These are phyloP conservation scores for Limnephilus lunatus DNA, from an alignment of 2,888 invertebrate species.

Conservation along the genomic window DNA sequence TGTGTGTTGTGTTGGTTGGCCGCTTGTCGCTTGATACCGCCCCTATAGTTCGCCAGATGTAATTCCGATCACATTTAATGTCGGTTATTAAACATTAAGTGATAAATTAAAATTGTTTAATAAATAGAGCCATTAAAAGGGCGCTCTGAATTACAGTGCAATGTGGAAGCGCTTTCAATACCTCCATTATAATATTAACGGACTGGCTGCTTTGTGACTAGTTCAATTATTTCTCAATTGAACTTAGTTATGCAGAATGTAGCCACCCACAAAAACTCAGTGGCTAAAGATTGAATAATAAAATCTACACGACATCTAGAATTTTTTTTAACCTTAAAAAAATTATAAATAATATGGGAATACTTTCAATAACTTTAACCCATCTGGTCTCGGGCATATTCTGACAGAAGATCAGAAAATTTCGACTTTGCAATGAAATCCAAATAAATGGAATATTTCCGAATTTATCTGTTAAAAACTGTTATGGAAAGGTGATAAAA, in stretches of 20 bases:
- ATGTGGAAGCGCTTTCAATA: background rate
- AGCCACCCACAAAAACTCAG: too few species aligned
- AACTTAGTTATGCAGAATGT: background rate
- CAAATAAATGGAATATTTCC: too few species aligned
- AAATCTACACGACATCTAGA: too few species aligned
- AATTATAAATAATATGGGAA: too few species aligned
- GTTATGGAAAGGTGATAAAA: too few species aligned
- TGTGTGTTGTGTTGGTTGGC: background rate
- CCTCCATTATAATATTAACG: background rate
- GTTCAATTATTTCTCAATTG: background rate
- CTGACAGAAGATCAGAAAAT: too few species aligned
- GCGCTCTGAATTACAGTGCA: background rate
- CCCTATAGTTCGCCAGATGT: conserved; percentile 20
- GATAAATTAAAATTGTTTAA: conserved; percentile 42
- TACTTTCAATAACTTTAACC: too few species aligned
- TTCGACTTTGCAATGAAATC: too few species aligned
- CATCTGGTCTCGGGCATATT: too few species aligned
- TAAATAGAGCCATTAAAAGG: conserved; percentile 25
- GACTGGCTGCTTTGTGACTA: background rate
- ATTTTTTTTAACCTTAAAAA: too few species aligned
- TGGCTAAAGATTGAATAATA: too few species aligned
- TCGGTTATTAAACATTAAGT: conserved; percentile 48
- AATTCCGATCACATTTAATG: conserved; percentile 45
- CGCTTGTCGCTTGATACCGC: background rate
- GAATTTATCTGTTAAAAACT: too few species aligned